Evolutionary conservation across 2,888 invertebrate species (phyloP).

Genomic region (Platerodrilus igneus): DNA sequence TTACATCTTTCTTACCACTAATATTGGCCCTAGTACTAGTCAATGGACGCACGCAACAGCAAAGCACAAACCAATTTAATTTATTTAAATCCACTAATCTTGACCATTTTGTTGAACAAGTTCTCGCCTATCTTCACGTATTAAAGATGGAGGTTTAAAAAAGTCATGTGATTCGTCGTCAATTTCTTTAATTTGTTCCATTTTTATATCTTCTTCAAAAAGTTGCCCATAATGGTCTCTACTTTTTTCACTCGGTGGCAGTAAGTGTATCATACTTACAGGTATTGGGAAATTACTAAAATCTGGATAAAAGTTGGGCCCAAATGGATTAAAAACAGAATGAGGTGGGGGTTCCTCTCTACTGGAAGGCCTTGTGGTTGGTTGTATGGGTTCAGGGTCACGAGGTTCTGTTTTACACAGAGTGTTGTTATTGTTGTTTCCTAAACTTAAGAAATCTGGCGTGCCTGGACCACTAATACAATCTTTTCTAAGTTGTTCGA

Average conservation of each 20-base stretch:
- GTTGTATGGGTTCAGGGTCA: slow-evolving; percentile 39
- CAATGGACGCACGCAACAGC: slow-evolving; percentile 19
- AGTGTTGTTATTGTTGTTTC: slow-evolving; percentile 52
- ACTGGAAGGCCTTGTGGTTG: slow-evolving; percentile 56
- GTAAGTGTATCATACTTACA: slow-evolving; percentile 76
- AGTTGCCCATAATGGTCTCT: slow-evolving; percentile 56
- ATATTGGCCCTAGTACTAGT: slow-evolving; percentile 42
- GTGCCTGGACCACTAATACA: slow-evolving; percentile 71
- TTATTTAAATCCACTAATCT: slow-evolving; percentile 53
- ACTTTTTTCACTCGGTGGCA: slow-evolving; percentile 75
- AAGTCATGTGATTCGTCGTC: slow-evolving; percentile 44
- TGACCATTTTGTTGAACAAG: slow-evolving; percentile 75
- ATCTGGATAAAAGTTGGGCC: slow-evolving; percentile 79
- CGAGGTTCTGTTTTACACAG: slow-evolving; percentile 48
- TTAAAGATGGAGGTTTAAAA: slow-evolving; percentile 53
- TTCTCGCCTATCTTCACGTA: slow-evolving; percentile 60
- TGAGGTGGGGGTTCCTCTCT: slow-evolving; percentile 53
- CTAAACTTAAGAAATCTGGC: slow-evolving; percentile 17
- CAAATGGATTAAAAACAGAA: slow-evolving; percentile 71
- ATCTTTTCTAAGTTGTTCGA: slow-evolving; percentile 83
- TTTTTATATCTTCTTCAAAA: slow-evolving; percentile 53
- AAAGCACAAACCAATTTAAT: slow-evolving; percentile 20
- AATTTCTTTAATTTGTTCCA: slow-evolving; percentile 34
- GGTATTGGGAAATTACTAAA: slow-evolving; percentile 80
- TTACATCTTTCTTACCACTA: slow-evolving; percentile 34